phyloP scores from a whole-genome alignment of 1,140 invertebrate species.

The Orchesella cincta region DNA sequence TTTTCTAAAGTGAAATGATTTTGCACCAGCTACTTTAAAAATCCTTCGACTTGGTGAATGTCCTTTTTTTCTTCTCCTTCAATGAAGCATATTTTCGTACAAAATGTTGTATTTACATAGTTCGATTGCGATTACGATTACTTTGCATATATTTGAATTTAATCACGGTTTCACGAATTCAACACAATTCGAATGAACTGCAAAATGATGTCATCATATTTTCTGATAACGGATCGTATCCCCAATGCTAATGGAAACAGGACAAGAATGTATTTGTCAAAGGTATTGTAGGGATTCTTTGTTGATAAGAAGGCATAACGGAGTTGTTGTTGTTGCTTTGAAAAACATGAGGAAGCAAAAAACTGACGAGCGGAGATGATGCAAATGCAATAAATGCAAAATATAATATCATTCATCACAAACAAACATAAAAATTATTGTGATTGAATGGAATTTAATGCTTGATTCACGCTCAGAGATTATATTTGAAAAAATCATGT shows the following conservation, averaged over 20 bases:
- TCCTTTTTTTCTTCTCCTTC: slow-evolving; percentile 4
- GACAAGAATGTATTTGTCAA: no score
- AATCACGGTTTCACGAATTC: slow-evolving; percentile 5
- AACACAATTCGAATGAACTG: no score
- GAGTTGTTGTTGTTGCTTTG: background rate
- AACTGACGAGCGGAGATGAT: no score
- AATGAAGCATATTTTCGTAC: background rate
- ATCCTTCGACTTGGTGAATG: no score
- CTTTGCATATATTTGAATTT: background rate
- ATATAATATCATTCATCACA: background rate
- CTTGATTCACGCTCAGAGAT: background rate
- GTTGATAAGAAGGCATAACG: background rate
- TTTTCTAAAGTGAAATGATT: background rate
- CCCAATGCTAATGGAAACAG: background rate
- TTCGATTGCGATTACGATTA: background rate
- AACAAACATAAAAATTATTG: background rate
- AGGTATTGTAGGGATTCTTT: no score
- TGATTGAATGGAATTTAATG: background rate
- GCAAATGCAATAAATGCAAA: background rate
- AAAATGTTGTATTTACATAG: background rate
- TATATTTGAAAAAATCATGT: background rate
- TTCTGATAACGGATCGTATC: background rate
- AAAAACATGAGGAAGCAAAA: no score
- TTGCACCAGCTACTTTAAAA: background rate
- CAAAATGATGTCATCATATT: slow-evolving; percentile 10